A percentile compares a stretch with the other conserved stretches of the same genome.
phyloP scores from a whole-genome alignment of 1,140 invertebrate genomes.

The Eumaeus atala region DNA sequence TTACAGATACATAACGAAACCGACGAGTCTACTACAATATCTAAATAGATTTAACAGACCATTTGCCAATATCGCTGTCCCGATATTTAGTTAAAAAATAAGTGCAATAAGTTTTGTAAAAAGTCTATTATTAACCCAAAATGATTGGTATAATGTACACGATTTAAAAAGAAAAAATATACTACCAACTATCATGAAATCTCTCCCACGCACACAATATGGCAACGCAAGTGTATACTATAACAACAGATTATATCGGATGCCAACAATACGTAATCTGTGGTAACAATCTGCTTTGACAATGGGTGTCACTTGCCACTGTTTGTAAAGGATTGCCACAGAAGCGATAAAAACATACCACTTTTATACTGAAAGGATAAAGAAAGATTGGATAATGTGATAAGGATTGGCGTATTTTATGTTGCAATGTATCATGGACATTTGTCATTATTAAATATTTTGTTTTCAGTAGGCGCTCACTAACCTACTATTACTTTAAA shows the following conservation, averaged over 20 bases:
- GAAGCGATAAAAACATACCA: background rate
- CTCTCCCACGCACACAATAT: constrained; percentile 21
- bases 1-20: no score
- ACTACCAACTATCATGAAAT: constrained; percentile 3
- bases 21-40: no score
- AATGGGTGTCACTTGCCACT: constrained; percentile 10
- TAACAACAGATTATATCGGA: constrained; percentile 6
- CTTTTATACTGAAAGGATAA: constrained; percentile 9
- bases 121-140: no score
- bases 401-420: constrained; percentile 1
- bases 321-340: constrained; percentile 9
- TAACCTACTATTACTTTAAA: no score
- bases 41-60: no score
- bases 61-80: no score
- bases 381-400: background rate
- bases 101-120: no score
- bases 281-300: background rate
- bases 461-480: no score
- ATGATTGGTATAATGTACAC: no score
- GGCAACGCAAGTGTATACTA: constrained; percentile 1
- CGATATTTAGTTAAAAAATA: no score
- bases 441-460: no score
- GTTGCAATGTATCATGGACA: background rate
- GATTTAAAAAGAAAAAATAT: no score
- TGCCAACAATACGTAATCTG: constrained; percentile 5